Evolutionary conservation across 2,888 invertebrate species (phyloP).

Genomic region (Ceriagrion tenellum): DNA sequence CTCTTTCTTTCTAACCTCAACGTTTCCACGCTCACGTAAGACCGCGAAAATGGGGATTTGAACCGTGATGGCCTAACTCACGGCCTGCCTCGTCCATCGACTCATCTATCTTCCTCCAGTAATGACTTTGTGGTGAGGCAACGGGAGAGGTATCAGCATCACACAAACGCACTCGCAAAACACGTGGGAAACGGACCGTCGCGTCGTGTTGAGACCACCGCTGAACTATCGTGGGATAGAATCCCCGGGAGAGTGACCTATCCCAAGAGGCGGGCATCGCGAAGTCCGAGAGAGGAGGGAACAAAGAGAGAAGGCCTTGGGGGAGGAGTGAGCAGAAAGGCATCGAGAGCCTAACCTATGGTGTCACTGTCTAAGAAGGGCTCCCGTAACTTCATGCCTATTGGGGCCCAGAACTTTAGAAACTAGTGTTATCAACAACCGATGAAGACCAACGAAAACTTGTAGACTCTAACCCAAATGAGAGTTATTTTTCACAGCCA

Average conservation of each 20-base stretch:
- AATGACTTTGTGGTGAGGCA: constrained; percentile 64
- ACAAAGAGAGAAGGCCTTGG: background rate
- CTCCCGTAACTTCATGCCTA: no score
- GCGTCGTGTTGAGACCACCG: constrained; percentile 25
- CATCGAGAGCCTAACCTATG: background rate
- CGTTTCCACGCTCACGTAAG: constrained; percentile 25
- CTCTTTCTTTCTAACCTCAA: background rate
- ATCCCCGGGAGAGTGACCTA: background rate
- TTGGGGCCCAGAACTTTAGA: no score
- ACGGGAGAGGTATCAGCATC: constrained; percentile 52
- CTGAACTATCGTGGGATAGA: constrained; percentile 58
- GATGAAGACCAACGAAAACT: background rate
- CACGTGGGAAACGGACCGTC: constrained; percentile 57
- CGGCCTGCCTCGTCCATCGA: constrained; percentile 34
- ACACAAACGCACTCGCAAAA: constrained; percentile 32
- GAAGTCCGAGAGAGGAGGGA: background rate
- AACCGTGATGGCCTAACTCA: constrained; percentile 59
- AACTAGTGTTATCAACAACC: background rate
- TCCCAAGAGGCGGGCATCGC: background rate
- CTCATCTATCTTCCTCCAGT: constrained; percentile 58
- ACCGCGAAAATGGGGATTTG: constrained; percentile 52
- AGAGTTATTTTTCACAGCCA: no score
- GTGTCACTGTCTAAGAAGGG: background rate
- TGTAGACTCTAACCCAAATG: no score
- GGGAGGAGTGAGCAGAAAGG: background rate